Evolutionary conservation across 1,140 invertebrate species (phyloP), one percentile per base, ranked within the genome.

Genomic region (Lucilia cuprina): DNA sequence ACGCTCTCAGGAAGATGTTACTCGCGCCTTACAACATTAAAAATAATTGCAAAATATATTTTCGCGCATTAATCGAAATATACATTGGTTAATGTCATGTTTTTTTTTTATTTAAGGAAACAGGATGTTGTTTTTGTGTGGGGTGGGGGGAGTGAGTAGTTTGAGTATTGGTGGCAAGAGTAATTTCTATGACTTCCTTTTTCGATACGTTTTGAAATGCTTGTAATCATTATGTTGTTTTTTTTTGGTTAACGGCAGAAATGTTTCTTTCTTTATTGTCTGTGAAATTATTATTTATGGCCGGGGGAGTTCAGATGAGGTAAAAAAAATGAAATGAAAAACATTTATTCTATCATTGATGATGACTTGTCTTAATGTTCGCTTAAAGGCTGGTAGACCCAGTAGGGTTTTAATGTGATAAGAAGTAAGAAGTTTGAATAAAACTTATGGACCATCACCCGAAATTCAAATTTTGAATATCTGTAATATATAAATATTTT

Each of bases 221-320:
- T 70, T n/a, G 65, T 19, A 70, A 70, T 70, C 17, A 70, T 70
- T 8, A 70, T 10, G 65, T 70, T 70, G 65, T 70, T 70, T 70
- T 70, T 5, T 70, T 30, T 30, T 30, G 1, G 25, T 70, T 21
- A 70, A 70, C 65, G 65, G 55, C 55, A 19, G n/a, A 70, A 70
- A 70, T 83, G 41, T 83, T 55, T 74, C 25, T 30, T 85, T 86
- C 89, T 90, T 90, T 90, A 90, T 90, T 87, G 89, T 87, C 89
- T 88, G 88, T 88, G 89, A 90, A 90, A 90, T 90, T 90, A 90
- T 89, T 90, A 90, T 90, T 90, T 90, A 90, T 90, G 89, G 84
- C 85, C 84, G 87, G 84, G 25, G 25, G 85, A 86, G 85, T 41
- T 41, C 5, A 41, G 41, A 41, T 41, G 41, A 41, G 41, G 41